phyloP scores from a whole-genome alignment of 1,140 invertebrate genomes.

The Saccostrea cuccullata region DNA sequence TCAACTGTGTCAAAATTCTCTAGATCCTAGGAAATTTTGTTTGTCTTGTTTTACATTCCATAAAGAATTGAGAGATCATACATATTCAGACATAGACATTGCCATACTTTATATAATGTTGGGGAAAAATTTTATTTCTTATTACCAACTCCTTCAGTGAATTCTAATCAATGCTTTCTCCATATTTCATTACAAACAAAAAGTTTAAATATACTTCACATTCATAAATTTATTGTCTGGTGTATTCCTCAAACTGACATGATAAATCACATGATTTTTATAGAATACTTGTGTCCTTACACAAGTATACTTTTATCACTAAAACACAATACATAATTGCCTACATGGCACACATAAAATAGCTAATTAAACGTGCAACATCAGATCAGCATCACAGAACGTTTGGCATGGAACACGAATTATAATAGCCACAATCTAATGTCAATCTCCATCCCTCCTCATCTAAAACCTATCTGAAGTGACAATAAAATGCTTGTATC shows the following conservation, averaged over 20 bases:
- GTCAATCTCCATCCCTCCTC: background rate
- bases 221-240: background rate
- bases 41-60: too few species aligned
- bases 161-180: too few species aligned
- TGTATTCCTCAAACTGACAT: constrained; percentile 19
- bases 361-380: constrained; percentile 10
- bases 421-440: background rate
- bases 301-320: constrained; percentile 28
- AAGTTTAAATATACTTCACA: too few species aligned
- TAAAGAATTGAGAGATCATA: too few species aligned
- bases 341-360: constrained; percentile 7
- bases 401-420: background rate
- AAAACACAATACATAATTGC: constrained; percentile 34
- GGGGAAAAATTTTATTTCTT: too few species aligned
- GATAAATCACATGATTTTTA: background rate
- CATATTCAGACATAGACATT: too few species aligned
- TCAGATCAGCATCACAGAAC: constrained; percentile 24
- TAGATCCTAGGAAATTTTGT: too few species aligned
- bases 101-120: too few species aligned
- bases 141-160: too few species aligned
- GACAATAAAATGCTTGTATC: constrained; percentile 18
- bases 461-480: background rate
- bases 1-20: too few species aligned
- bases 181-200: too few species aligned
- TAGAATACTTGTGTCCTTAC: background rate